Base-by-base conservation (phyloP, 2,113 vertebrate genomes). In the Ornithorhynchus anatinus region DNA sequence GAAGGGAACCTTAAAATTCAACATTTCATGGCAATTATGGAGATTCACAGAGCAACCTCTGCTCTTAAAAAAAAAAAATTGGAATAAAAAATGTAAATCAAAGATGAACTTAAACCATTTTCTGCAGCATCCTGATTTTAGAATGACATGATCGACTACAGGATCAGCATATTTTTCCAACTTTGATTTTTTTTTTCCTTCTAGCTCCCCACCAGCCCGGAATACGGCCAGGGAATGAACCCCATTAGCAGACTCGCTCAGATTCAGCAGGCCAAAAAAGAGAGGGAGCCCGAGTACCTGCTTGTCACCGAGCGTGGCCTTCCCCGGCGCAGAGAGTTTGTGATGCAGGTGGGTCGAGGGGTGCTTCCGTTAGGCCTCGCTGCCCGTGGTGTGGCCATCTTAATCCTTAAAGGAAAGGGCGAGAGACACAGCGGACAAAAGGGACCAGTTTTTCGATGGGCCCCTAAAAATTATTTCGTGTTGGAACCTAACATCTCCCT, bases 201-300 rank as follows among this genome's bases (percentile, higher is more conserved):
- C n/a, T 89, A 98, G 96, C 88, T 96, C 58, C 97, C 98, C 56
- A 96, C 96, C 45, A 96, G 95, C 91, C 96, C 97, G 16, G 98
- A 99, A 32, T 97, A 96, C 3, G 95, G 97, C 39, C 98, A 99
- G 82, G 96, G 96, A 48, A 98, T 99, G 96, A 99, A 99, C 80
- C 98, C 98, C 27, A 99, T 99, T 64, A 99, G 98, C 91, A 95
- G 97, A 76, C 89, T 99, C 76, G 98, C 97, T 81, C 98, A 99
- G 91, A 99, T 99, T 82, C 98, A 99, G 84, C 98, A 99, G 89
- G 98, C 97, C 29, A 99, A 98, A 73, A 99, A 99, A 90, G 98
- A 98, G 81, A 99, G 96, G 86, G 98, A 99, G 45, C 98, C 98
- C 0, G 97, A 98, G 79, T 99, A 99, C 86, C 82, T 90, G 84